These are phyloP conservation scores for Microcebus lehilahytsara DNA, from an alignment of 2,113 vertebrate genomes.

Conservation along the genomic window DNA sequence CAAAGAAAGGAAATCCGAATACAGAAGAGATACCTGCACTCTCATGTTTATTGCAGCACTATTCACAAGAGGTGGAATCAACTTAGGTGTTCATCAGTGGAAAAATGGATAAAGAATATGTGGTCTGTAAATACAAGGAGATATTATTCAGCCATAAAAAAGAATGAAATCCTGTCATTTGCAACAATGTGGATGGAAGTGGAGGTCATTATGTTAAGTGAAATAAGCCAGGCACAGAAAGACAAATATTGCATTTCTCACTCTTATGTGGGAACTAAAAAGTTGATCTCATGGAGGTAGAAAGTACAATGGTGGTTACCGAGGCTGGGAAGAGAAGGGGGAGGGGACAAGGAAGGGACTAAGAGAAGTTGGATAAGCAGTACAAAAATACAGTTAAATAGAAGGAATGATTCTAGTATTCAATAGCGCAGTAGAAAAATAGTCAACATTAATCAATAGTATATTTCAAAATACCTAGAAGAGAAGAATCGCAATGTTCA, in stretches of 20 bases:
- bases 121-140: neutral
- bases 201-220: neutral
- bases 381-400: neutral
- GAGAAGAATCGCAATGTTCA: neutral
- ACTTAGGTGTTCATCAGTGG: neutral
- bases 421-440: neutral
- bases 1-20: neutral
- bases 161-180: neutral
- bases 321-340: neutral
- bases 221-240: neutral
- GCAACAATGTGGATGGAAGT: neutral
- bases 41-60: neutral
- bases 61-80: neutral
- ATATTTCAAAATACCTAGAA: neutral
- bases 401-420: neutral
- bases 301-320: neutral
- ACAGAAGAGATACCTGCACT: neutral
- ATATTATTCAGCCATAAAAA: neutral
- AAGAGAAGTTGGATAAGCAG: neutral
- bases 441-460: neutral
- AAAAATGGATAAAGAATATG: neutral
- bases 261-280: neutral
- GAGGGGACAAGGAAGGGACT: neutral
- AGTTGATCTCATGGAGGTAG: neutral
- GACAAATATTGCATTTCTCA: neutral